phyloP scores from a whole-genome alignment of 2,888 invertebrate genomes.

The Autographa gamma region DNA sequence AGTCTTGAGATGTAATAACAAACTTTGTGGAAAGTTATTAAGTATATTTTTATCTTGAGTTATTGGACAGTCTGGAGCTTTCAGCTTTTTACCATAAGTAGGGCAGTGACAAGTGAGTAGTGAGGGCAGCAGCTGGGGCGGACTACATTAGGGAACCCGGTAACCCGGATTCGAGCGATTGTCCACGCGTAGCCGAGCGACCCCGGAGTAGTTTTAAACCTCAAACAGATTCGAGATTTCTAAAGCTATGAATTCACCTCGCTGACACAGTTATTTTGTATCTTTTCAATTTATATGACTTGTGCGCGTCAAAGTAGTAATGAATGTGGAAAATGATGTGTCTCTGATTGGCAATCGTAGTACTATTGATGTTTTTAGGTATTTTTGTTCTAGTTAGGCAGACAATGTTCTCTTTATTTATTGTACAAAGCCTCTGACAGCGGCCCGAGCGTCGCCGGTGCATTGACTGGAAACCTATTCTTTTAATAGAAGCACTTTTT shows the following conservation, averaged over 20 bases:
- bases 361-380: background rate
- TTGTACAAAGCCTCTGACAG: background rate
- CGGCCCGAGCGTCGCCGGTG: background rate
- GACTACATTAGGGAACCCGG: constrained; percentile 32
- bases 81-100: constrained; percentile 8
- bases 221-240: background rate
- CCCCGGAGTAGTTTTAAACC: background rate
- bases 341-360: no score
- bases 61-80: background rate
- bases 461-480: background rate
- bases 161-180: constrained; percentile 32
- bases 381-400: background rate
- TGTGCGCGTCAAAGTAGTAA: background rate
- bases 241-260: background rate
- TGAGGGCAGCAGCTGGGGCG: constrained; percentile 11
- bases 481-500: background rate
- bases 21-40: constrained; percentile 2
- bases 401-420: background rate
- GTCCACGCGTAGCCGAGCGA: background rate
- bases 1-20: constrained; percentile 1
- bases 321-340: no score
- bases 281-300: background rate
- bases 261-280: background rate
- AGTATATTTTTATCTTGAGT: background rate
- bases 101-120: background rate